Evolutionary conservation across 2,113 vertebrate genomes (phyloP).

Genomic region (Larimichthys crocea): DNA sequence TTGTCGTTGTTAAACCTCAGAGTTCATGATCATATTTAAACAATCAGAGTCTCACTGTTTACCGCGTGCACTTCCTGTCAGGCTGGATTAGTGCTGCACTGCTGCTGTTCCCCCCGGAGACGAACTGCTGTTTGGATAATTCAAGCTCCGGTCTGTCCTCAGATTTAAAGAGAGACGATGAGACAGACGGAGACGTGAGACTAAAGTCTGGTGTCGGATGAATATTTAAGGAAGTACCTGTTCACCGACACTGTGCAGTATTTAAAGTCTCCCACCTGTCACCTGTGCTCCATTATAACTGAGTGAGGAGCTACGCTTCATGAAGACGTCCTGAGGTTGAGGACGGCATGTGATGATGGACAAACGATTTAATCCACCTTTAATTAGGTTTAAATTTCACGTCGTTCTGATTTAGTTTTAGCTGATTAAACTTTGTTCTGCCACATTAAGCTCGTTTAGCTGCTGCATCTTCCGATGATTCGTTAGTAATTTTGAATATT

Average conservation of each 20-base stretch:
- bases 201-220: neutral
- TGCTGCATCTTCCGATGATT: neutral
- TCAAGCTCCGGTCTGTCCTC: constrained; percentile 25
- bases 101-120: constrained; percentile 13
- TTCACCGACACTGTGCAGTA: neutral
- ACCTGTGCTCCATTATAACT: too few relatives aligned
- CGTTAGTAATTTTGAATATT: neutral
- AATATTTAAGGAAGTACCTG: neutral
- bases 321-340: too few relatives aligned
- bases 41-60: neutral
- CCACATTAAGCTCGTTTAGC: neutral
- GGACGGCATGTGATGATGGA: neutral
- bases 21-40: neutral
- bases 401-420: neutral
- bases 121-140: constrained; percentile 40
- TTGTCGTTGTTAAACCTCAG: neutral
- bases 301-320: too few relatives aligned
- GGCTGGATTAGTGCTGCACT: constrained; percentile 44
- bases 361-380: neutral
- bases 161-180: constrained; percentile 17
- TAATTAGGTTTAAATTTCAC: neutral
- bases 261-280: too few relatives aligned
- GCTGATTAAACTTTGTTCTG: neutral
- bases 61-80: constrained; percentile 41
- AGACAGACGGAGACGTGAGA: constrained; percentile 13